These are phyloP conservation scores for Gastrophryne carolinensis DNA, from an alignment of 2,797 vertebrate species.

Conservation along the genomic window DNA sequence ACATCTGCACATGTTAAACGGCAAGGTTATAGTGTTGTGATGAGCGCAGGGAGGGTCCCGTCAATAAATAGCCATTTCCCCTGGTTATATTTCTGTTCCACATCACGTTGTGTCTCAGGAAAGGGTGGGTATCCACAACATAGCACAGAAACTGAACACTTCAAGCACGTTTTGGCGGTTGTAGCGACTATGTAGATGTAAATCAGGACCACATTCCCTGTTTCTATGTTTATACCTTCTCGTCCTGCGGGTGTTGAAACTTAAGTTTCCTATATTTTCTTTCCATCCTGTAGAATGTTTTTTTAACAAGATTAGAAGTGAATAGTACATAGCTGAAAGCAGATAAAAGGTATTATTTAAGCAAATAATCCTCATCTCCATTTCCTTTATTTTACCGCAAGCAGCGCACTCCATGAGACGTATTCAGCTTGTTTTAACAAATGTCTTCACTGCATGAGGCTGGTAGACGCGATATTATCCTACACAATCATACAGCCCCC, in stretches of 20 bases:
- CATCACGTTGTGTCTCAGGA: conserved; percentile 26
- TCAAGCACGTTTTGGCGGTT: neutral
- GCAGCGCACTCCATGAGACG: neutral
- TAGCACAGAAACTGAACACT: neutral
- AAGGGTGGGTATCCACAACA: conserved; percentile 40
- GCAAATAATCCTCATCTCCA: conserved; percentile 9
- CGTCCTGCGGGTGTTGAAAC: conserved; percentile 12
- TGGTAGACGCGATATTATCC: neutral
- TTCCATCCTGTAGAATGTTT: conserved; percentile 15
- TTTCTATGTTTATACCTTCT: conserved; percentile 26
- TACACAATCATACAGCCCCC: neutral
- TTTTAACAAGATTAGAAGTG: conserved; percentile 11
- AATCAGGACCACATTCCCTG: neutral
- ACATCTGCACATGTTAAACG: neutral
- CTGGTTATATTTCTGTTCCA: conserved; percentile 4
- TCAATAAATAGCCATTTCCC: conserved; percentile 27
- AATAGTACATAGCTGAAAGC: conserved; percentile 14
- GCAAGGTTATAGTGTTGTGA: neutral
- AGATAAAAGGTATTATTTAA: conserved; percentile 39
- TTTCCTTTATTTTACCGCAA: conserved; percentile 19
- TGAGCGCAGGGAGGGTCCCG: conserved; percentile 18
- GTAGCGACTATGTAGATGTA: conserved; percentile 13
- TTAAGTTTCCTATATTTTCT: conserved; percentile 6
- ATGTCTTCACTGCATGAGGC: conserved; percentile 28
- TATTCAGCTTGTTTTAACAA: conserved; percentile 45